Percentiles rank a stretch among this genome's conserved stretches.
Conservation (phyloP, 2,888 invertebrate genomes). For the Stegana nigrithorax region DNA sequence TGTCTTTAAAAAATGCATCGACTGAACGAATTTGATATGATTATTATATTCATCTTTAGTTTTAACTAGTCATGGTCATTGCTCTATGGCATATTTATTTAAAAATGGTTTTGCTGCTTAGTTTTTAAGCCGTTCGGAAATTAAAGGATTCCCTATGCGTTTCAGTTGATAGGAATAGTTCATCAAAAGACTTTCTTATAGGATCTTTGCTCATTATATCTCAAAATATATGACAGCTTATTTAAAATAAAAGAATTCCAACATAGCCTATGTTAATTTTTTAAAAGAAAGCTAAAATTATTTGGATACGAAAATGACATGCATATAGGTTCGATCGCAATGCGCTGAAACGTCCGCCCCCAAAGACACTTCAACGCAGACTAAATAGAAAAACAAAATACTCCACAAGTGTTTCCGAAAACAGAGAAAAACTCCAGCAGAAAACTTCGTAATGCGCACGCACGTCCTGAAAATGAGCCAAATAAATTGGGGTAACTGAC, state of each 20-base stretch:
- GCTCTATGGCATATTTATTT: too few relatives aligned
- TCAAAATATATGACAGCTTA: too few relatives aligned
- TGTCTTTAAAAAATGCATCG: too few relatives aligned
- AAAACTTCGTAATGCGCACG: slow-evolving; percentile 36
- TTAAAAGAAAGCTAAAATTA: not conserved
- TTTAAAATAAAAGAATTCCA: not conserved
- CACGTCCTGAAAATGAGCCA: slow-evolving; percentile 49
- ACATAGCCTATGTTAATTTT: not conserved
- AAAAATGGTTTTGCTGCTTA: too few relatives aligned
- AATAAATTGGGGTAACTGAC: slow-evolving; percentile 19
- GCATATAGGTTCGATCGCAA: not conserved
- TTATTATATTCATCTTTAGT: too few relatives aligned
- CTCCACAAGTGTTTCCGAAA: slow-evolving; percentile 43
- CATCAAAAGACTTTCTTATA: too few relatives aligned
- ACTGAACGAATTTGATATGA: too few relatives aligned
- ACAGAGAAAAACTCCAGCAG: slow-evolving; percentile 9
- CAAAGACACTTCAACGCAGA: slow-evolving; percentile 31
- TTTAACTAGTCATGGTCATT: too few relatives aligned
- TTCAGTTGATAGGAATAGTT: too few relatives aligned
- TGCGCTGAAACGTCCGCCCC: slow-evolving; percentile 32
- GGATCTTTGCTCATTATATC: too few relatives aligned
- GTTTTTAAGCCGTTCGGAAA: too few relatives aligned
- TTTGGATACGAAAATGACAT: not conserved
- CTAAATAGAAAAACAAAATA: slow-evolving; percentile 32
- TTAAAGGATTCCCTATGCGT: too few relatives aligned